Evolutionary conservation across 2,113 vertebrate genomes (phyloP).

Genomic region (Megaceryle torquata): DNA sequence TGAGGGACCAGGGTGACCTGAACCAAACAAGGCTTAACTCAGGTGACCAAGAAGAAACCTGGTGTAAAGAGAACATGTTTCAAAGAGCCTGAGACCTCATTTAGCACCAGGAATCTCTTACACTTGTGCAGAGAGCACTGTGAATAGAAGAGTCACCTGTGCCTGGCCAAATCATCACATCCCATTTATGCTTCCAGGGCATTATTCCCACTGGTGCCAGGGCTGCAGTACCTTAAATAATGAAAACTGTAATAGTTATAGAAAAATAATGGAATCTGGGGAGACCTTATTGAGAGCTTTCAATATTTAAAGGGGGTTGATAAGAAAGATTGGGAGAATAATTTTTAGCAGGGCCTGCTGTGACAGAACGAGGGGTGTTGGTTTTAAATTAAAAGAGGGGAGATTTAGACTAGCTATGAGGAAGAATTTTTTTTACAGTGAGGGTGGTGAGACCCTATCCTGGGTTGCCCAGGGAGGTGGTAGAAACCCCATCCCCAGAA

Average conservation of each 20-base stretch:
- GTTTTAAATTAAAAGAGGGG: neutral
- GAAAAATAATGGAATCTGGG: neutral
- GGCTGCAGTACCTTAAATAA: neutral
- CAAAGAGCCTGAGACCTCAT: neutral
- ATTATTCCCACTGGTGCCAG: neutral
- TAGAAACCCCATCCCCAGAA: neutral
- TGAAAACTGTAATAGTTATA: neutral
- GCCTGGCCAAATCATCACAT: neutral
- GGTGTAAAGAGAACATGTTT: neutral
- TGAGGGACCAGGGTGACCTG: accelerated
- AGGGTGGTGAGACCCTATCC: neutral
- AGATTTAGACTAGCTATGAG: neutral
- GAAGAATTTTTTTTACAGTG: neutral
- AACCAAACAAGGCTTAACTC: neutral
- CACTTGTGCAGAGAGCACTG: accelerated
- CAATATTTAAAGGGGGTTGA: neutral
- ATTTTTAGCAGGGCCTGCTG: neutral
- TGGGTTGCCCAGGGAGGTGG: neutral
- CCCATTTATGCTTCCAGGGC: neutral
- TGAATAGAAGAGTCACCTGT: neutral
- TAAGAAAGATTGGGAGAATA: neutral
- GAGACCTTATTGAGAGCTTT: neutral
- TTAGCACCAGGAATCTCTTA: no score
- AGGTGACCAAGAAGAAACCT: accelerated
- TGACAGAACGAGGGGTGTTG: neutral